Evolutionary conservation across 2,888 invertebrate genomes (phyloP).

Genomic region (Lapara coniferarum): DNA sequence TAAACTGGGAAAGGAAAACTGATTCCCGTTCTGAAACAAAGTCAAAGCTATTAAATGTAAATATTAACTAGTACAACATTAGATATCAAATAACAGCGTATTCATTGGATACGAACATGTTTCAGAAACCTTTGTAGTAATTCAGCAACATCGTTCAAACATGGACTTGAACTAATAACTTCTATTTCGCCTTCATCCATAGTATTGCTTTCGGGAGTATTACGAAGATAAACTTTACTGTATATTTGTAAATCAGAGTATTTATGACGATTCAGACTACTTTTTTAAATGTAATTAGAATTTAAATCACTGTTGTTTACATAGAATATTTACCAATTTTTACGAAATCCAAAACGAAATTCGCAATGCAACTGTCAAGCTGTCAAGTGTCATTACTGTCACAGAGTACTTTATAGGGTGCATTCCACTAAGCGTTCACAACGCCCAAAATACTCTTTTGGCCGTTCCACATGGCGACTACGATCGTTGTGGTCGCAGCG

Average conservation of each 20-base stretch:
- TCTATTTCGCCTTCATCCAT: conserved; percentile 73
- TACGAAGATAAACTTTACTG: neutral
- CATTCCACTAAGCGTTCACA: no score
- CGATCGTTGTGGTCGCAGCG: no score
- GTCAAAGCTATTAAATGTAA: neutral
- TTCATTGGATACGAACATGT: conserved; percentile 50
- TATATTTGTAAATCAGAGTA: no score
- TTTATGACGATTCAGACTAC: neutral
- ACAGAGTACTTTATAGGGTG: no score
- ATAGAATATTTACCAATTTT: no score
- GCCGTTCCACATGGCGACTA: no score
- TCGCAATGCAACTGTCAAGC: no score
- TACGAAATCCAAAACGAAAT: no score
- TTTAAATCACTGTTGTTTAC: no score
- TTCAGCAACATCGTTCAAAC: conserved; percentile 50
- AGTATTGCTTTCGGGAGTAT: neutral
- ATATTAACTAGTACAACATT: neutral
- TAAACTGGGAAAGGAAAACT: conserved; percentile 85
- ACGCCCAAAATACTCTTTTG: no score
- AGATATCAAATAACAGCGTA: conserved; percentile 32
- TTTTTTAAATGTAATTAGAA: neutral
- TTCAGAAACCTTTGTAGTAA: conserved; percentile 61
- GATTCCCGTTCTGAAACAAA: conserved; percentile 73
- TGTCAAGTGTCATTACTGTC: no score
- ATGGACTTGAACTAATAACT: conserved; percentile 52